Conservation (phyloP, 1,140 invertebrate genomes). For the Zaprionus ornatus region DNA sequence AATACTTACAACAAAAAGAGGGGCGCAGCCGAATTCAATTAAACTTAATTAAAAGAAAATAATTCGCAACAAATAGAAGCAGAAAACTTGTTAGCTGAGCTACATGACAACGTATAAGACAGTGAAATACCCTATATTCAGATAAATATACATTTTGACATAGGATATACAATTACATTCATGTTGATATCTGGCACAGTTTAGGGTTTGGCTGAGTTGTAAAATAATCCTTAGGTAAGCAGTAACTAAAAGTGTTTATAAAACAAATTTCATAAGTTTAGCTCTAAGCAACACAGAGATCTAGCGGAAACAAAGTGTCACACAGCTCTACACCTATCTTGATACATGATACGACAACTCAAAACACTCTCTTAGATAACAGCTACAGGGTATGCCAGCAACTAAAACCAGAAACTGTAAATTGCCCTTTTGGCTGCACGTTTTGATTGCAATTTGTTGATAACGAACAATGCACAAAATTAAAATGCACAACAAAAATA, state of each 20-base stretch:
- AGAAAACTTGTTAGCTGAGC: neutral
- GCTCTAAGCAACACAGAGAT: neutral
- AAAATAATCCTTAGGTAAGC: neutral
- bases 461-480: constrained; percentile 23
- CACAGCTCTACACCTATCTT: no score
- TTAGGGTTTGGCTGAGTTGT: neutral
- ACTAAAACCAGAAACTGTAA: constrained; percentile 17
- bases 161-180: neutral
- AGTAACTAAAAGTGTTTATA: neutral
- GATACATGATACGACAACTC: no score
- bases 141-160: neutral
- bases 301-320: neutral
- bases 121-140: neutral
- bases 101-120: no score
- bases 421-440: constrained; percentile 41
- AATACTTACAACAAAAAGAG: constrained; percentile 17
- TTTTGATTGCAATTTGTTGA: constrained; percentile 46
- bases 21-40: constrained; percentile 44
- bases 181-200: neutral
- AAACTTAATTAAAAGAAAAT: constrained; percentile 45
- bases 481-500: constrained; percentile 1
- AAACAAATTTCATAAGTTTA: neutral
- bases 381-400: neutral
- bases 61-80: constrained; percentile 34
- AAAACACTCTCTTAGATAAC: neutral